These are phyloP conservation scores for Stegostoma tigrinum DNA, from an alignment of 2,113 vertebrate genomes.

Conservation along the genomic window DNA sequence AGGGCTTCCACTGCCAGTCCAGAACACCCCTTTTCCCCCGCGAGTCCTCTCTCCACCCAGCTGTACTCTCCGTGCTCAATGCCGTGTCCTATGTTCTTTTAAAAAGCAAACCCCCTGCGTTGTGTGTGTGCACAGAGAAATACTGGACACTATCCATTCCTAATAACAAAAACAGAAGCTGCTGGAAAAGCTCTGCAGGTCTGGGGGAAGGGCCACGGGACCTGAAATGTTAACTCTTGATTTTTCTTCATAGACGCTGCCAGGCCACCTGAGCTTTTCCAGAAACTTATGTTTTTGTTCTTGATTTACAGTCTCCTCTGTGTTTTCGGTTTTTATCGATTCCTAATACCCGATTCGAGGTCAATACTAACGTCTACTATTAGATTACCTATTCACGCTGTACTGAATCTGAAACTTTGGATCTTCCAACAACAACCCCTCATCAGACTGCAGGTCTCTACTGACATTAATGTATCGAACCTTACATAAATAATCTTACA, in stretches of 20 bases:
- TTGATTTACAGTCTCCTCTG: too few species aligned
- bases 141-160: not conserved
- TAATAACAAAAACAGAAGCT: too few species aligned
- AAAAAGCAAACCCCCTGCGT: not conserved
- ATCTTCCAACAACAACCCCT: not conserved
- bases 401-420: not conserved
- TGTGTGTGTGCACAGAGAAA: not conserved
- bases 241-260: too few species aligned
- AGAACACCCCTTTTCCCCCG: not conserved
- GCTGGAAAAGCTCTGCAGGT: too few species aligned
- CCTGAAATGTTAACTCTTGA: too few species aligned
- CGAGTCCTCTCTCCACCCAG: not conserved
- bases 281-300: too few species aligned
- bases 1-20: not conserved
- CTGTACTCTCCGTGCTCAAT: not conserved
- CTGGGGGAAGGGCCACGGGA: too few species aligned
- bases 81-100: not conserved
- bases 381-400: not conserved
- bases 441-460: not conserved
- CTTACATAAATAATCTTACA: too few species aligned
- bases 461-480: not conserved
- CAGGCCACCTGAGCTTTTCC: too few species aligned
- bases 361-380: not conserved
- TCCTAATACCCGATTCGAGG: not conserved
- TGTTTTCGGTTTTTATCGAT: not conserved